Base-by-base conservation (phyloP, 2,888 invertebrate genomes). In the Xanthorhoe spadicearia region DNA sequence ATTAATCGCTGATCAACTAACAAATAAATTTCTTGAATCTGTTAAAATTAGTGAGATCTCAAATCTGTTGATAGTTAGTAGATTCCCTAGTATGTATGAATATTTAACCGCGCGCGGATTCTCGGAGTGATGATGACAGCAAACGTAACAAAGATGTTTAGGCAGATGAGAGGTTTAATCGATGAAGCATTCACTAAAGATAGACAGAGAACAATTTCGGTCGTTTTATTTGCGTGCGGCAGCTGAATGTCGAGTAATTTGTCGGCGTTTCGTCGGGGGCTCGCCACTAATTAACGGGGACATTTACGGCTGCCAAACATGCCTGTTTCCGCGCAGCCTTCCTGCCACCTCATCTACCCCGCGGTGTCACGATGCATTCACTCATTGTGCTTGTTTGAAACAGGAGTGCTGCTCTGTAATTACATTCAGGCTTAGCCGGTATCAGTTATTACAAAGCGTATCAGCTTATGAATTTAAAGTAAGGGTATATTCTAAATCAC, bases 221-320 rank as follows among this genome's bases (percentile, higher is more conserved):
- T 78, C 72, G 79, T 82, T 84, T 83, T 84, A 84, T 86, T 86
- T 83, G 83, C 82, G 80, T 83, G 79, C 76, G 76, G 80, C 77
- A 79, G 77, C 82, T 77, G 83, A 87, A 85, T 83, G 82, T 84
- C 81, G 80, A 81, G 83, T 84, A 89, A 90, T 91, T 90, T 89
- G 89, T 89, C 85, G 81, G 72, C 77, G 80, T 79, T 85, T 84
- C 84, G 85, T 83, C 85, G 83, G 79, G 73, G 82, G 82, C 81
- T 83, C 81, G 83, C 85, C 85, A 88, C 90, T 90, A 89, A 90
- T 90, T 89, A 90, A 89, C 84, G 83, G 83, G 84, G 83, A 87
- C 88, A 87, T 88, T 87, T 85, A 88, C 84, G 83, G 80, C 81
- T 85, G 85, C 88, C 87, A 86, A 89, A 89, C 85, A 84, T 84